Evolutionary conservation across 2,888 invertebrate species (phyloP), one percentile per base, ranked within the genome.

Genomic region (Philopedon plagiatum): DNA sequence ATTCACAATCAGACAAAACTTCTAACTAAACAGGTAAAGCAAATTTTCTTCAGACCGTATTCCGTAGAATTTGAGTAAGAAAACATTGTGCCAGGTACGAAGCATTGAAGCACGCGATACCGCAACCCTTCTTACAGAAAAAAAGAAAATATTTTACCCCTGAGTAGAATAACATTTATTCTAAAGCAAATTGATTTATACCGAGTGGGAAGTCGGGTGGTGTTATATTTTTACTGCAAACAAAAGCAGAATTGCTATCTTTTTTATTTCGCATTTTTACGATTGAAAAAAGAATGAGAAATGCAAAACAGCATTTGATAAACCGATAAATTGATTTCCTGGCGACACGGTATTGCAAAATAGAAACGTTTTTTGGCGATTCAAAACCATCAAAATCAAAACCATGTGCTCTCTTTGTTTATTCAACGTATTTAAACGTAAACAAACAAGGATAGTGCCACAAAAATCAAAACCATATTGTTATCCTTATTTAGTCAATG

Each of bases 21-120:
- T 23, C 23, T 7, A 39, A 39, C 21, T n/a, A 11, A 21, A 21
- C 4, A 21, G n/a, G 15, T 11, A 51, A 49, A 23, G 37, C 34
- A 37, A 13, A 2, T 2, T 23, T 37, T 63, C 62, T n/a, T 23
- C 49, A n/a, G 1, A 49, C 8, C 37, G 13, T 34, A 63, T 51
- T 21, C 37, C 15, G 62, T 34, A 51, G n/a, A 29, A 34, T 37
- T 34, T 7, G 15, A 63, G 51, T 34, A 49, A 51, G 18, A 51
- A 51, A 54, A 54, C n/a, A 29, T 11, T 63, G 63, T 63, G 37
- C 63, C 63, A 34, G 63, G 63, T 51, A 63, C 63, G 51, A 63
- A 63, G 39, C 21, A 1, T 39, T 21, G 11, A 39, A 19, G 11
- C 58, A 58, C 58, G 39, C 54, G 51, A 63, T 51, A 26, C 51